Base-by-base conservation (phyloP, 2,113 vertebrate genomes). In the Sebastes fasciatus region DNA sequence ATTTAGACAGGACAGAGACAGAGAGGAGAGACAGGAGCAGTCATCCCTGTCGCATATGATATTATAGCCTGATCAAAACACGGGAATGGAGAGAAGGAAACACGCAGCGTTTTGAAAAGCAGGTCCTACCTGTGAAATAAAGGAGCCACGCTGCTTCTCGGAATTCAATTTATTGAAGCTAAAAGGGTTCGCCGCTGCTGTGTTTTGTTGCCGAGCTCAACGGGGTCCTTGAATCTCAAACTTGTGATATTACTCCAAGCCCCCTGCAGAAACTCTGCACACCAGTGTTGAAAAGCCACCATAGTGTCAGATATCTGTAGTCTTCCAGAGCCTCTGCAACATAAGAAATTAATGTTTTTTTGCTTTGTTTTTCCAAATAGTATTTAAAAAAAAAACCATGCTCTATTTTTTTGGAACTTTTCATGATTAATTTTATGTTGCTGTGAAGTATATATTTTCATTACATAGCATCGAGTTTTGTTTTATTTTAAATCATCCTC, bases 31-130 rank as follows among this genome's bases (percentile, higher is more conserved):
- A 70, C 82, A 80, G 83, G 82, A 48, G 85, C 88, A 90, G 69
- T 70, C 92, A 86, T 92, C 87, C 91, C 87, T 91, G 87, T 79
- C 76, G 48, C 74, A 82, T 78, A 55, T 83, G 80, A 87, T 87
- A 92, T 93, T 91, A 94, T 82, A 91, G 86, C 85, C 84, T 45
- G 88, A 90, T 91, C 85, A 79, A 82, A 91, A 82, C 75, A 48
- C 34, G 40, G 71, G 61, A 81, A 77, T 51, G 54, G 80, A 6
- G 58, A 65, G 61, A 74, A 61, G 46, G n/a, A 48, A 64, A 14
- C 48, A 34, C 13, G 14, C 42, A 58, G 74, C 58, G 70, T 79
- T 86, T 45, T 72, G 63, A 88, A 85, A 91, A 76, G 62, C 7
- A n/a, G 77, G 40, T 67, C n/a, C 69, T 77, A 61, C 60, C 62